phyloP scores from a whole-genome alignment of 2,113 vertebrate genomes.

The Sporophila hypoxantha region DNA sequence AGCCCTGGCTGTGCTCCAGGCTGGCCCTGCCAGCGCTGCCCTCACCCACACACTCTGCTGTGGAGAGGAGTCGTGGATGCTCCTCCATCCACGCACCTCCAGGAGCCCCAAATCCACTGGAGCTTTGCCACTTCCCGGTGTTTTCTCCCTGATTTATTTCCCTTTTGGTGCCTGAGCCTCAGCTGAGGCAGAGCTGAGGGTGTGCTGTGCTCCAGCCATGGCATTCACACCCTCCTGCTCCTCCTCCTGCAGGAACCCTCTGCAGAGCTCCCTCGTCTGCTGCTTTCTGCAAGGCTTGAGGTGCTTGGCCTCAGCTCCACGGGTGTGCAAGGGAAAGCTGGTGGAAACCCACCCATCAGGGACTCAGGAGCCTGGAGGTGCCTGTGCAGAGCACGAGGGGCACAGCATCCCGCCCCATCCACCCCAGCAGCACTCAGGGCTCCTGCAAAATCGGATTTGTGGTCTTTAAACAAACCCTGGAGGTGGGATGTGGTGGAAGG shows the following conservation, averaged over 20 bases:
- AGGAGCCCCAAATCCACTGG: background rate
- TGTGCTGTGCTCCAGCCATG: background rate
- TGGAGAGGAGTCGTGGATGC: rapidly evolving
- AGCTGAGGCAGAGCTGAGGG: too few species aligned
- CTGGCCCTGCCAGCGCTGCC: rapidly evolving
- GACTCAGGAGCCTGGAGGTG: background rate
- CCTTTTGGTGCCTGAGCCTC: background rate
- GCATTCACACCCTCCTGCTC: background rate
- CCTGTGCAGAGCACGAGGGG: background rate
- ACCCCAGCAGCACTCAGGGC: background rate
- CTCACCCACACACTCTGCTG: rapidly evolving
- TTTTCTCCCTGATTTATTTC: background rate
- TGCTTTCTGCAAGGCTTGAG: background rate
- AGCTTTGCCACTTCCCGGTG: background rate
- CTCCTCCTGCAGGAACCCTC: background rate
- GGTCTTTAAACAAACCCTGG: background rate
- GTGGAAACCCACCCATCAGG: rapidly evolving
- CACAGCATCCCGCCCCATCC: rapidly evolving
- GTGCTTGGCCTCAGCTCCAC: background rate
- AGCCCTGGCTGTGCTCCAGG: background rate
- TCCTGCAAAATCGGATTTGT: background rate
- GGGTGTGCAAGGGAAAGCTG: background rate
- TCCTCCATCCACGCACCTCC: background rate
- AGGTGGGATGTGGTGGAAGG: background rate
- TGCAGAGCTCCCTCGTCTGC: background rate